These are phyloP conservation scores for Poecilia picta DNA, from an alignment of 2,797 vertebrate species.

Conservation along the genomic window DNA sequence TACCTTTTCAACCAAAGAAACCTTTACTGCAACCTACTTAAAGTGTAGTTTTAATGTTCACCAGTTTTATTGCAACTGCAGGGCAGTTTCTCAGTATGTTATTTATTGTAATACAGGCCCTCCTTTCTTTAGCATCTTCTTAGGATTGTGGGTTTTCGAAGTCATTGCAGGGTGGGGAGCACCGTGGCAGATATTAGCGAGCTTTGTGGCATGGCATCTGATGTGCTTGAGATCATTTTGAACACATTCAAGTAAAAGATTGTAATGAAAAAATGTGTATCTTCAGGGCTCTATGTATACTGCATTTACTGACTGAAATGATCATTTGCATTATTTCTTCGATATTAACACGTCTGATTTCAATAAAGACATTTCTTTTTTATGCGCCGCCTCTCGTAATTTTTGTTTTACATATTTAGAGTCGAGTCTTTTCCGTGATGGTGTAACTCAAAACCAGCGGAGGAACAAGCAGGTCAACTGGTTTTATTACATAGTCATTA, in stretches of 20 bases:
- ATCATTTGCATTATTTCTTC: conserved; percentile 74
- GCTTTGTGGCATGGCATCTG: conserved; percentile 14
- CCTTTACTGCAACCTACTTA: conserved; percentile 20
- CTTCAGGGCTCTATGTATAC: conserved; percentile 44
- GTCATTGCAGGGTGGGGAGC: conserved; percentile 8
- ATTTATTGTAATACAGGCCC: conserved; percentile 79
- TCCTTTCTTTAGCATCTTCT: conserved; percentile 31
- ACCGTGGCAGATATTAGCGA: conserved; percentile 7
- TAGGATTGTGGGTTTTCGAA: conserved; percentile 31
- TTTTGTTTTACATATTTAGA: conserved; percentile 10
- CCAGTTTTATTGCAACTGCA: conserved; percentile 74
- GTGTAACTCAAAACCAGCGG: conserved; percentile 29
- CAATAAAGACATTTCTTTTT: conserved; percentile 68
- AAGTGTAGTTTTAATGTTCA: conserved; percentile 27
- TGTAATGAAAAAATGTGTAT: conserved; percentile 32
- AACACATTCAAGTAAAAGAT: conserved; percentile 29
- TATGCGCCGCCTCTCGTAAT: conserved; percentile 26
- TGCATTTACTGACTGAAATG: conserved; percentile 73
- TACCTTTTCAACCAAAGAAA: conserved; percentile 43
- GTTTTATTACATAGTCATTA: conserved; percentile 43
- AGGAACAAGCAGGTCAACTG: conserved; percentile 17
- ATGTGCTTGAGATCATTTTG: conserved; percentile 2
- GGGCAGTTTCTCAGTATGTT: conserved; percentile 79
- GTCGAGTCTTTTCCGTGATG: conserved; percentile 6
- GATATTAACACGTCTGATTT: conserved; percentile 61